Base-by-base conservation (phyloP, 2,797 vertebrate species). In the Helostoma temminkii region DNA sequence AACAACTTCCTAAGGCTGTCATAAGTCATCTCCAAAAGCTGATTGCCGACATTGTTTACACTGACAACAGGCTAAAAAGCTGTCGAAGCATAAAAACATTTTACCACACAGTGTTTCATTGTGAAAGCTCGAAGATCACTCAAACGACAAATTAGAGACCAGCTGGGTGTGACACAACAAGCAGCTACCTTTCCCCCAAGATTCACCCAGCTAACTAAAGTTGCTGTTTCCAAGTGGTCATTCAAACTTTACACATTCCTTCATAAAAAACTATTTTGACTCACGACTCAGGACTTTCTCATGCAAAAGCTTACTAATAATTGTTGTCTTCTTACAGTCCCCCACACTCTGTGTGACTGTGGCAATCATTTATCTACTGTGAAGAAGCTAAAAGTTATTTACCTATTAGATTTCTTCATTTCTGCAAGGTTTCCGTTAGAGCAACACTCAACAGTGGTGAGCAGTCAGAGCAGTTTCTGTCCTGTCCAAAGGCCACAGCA, bases 391-490 rank as follows among this genome's bases (percentile, higher is more conserved):
- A 1, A n/a, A 0, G 11, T 42, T n/a, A n/a, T n/a, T 94, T 94
- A 95, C 94, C 94, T 94, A 77, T 76, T 36, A 0, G 93, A 91
- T 71, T 19, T 92, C 89, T 94, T 94, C 94, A 95, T 95, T 84
- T 69, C 76, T 74, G 75, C 57, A 3, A 28, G 30, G 3, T 72
- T 83, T 66, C 78, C 82, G 78, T 83, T 86, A 80, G 50, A 55
- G 66, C 72, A 62, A 26, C 58, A 72, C 67, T 69, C n/a, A 50
- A 57, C 62, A 67, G 64, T 5, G 49, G 28, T 0, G 61, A 70
- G 61, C 45, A 49, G 72, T 71, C 75, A 41, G 62, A 82, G 61
- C 30, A 18, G 61, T 58, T 83, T 49, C 59, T 66, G 54, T 75
- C 36, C 64, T 36, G 78, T 78, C 9, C 64, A 32, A 66, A 72